Evolutionary conservation across 2,888 invertebrate genomes (phyloP), one percentile per base, ranked within the genome.

Genomic region (Allacma fusca): DNA sequence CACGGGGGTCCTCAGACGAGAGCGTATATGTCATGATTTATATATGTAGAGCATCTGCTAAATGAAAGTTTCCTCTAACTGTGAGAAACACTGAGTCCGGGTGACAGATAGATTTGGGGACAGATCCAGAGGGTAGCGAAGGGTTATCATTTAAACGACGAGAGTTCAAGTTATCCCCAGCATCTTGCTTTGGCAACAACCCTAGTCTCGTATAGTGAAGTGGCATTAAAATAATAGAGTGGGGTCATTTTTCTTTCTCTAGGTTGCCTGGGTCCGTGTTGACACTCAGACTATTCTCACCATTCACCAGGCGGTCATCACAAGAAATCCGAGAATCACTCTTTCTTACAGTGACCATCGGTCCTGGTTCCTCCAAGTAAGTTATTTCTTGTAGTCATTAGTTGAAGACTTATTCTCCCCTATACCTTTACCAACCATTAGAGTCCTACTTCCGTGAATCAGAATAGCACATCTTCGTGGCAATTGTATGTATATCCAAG

Each of bases 201-300:
- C 50, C 50, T 50, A 50, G 50, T 50, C 19, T n/a, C 16, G 50
- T 50, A n/a, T n/a, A 34, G 57, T 26, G 50, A 29, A 64, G 23
- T 62, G 1, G 24, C 76, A 76, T 76, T 59, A 76, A 76, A 76
- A 76, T 76, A 76, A 76, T 70, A 64, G 62, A 76, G 70, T 70
- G 76, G 26, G 62, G 76, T 70, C 43, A 76, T 76, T 70, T 76
- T 24, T 68, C 79, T 78, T 80, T 57, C 86, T 87, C 71, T 88
- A 95, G 95, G 94, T 96, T 84, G 96, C 95, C 81, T 96, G 96
- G 96, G 95, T 96, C 19, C 91, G 94, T 57, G 94, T 96, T 67
- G 95, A 96, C 86, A 95, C 95, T 0, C 95, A 96, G 87, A 96
- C 96, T 1, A 95, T 96, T 85, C 89, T 96, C 76, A 94, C 95